Base-by-base conservation (phyloP, 2,888 invertebrate species). In the Drosophila aldrichi region DNA sequence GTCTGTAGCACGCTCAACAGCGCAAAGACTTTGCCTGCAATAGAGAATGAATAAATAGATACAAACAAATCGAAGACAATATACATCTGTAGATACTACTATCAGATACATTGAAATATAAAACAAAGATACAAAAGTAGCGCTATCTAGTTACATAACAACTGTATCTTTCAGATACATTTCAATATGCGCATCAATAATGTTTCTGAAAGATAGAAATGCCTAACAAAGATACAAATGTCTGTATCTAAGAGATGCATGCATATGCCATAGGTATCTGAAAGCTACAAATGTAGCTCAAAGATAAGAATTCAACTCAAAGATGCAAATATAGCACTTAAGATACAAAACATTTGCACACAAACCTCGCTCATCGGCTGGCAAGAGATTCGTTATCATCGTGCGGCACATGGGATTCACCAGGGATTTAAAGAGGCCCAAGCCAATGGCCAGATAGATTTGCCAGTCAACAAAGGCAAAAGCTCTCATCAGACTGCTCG, bases 1-100 rank as follows among this genome's bases (percentile, higher is more conserved):
- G 95, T 94, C 92, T 96, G 96, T 14, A 95, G 85, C 0, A 95
- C 94, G 12, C 95, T 94, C 77, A 95, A 94, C 56, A 96, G 90
- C 0, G 96, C 94, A 83, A 96, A 96, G 32, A 96, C 94, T 92
- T 95, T 95, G 2, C 95, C 95, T 92, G 22, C 38, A 18, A 74
- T 72, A 34, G 18, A 32, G 8, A 7, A 1, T 7, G 6, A 8
- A 54, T 18, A 25, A n/a, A 51, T 6, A 25, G 38, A 51, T 18
- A 18, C 48, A 16, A 25, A 8, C 12, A 20, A 20, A 2, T 25
- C 25, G 8, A 25, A 22, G 20, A 22, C 20, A 22, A 22, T 2
- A 34, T 34, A 34, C 10, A 34, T 34, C 8, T 9, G 10, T 34
- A 34, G 1, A 10, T 36, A 36, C 1, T 4, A 36, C 36, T 14